phyloP scores from a whole-genome alignment of 2,888 invertebrate genomes.

The Rhogogaster chlorosoma region DNA sequence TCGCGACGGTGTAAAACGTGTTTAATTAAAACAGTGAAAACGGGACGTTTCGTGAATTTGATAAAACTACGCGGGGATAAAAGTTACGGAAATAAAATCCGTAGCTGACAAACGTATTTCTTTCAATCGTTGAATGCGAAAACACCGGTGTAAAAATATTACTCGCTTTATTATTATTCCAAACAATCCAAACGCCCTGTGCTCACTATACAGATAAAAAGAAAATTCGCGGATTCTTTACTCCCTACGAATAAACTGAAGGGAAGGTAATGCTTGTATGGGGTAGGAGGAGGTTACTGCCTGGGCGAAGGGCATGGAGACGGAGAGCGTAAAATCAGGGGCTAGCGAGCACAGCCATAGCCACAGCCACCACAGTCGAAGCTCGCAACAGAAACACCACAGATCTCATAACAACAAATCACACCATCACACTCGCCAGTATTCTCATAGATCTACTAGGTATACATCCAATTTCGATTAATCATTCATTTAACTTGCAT shows the following conservation, averaged over 20 bases:
- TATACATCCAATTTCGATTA: constrained; percentile 68
- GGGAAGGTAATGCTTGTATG: constrained; percentile 71
- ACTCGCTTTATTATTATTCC: not conserved
- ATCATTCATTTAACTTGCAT: not conserved
- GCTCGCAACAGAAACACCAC: constrained; percentile 71
- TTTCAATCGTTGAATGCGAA: too few relatives aligned
- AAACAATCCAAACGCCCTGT: constrained; percentile 43
- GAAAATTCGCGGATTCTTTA: not conserved
- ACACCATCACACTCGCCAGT: constrained; percentile 81
- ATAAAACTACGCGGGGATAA: too few relatives aligned
- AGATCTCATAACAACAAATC: constrained; percentile 72
- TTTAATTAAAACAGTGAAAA: not conserved
- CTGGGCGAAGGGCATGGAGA: constrained; percentile 86
- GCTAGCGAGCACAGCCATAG: constrained; percentile 91
- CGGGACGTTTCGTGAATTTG: not conserved
- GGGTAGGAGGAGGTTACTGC: constrained; percentile 78
- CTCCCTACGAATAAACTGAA: not conserved
- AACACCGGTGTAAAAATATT: too few relatives aligned
- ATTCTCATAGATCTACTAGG: constrained; percentile 86
- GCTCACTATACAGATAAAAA: too few relatives aligned
- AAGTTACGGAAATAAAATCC: too few relatives aligned
- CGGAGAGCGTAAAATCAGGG: constrained; percentile 93
- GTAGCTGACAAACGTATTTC: too few relatives aligned
- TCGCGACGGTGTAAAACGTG: not conserved
- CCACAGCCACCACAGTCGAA: constrained; percentile 71